phyloP scores from a whole-genome alignment of 2,888 invertebrate genomes.

The Philereme transversata region DNA sequence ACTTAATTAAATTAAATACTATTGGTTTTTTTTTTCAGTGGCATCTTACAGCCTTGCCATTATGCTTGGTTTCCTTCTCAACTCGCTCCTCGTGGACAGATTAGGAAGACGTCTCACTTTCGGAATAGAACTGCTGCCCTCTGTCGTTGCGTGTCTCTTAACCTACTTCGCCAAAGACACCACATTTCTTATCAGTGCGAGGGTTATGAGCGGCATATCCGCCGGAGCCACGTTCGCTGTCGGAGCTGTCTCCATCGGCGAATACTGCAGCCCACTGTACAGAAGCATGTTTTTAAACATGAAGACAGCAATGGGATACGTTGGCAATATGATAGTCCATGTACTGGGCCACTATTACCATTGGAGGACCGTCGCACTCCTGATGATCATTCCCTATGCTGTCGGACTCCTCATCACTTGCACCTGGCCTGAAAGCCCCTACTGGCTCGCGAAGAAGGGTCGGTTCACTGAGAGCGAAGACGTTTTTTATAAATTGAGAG shows the following conservation, averaged over 20 bases:
- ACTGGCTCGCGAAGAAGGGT: constrained; percentile 78
- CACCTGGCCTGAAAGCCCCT: constrained; percentile 38
- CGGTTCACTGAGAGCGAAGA: constrained; percentile 70
- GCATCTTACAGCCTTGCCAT: constrained; percentile 51
- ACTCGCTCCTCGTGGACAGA: constrained; percentile 54
- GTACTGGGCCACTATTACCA: constrained; percentile 46
- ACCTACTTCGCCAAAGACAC: constrained; percentile 51
- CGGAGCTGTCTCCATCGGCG: constrained; percentile 62
- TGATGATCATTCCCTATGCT: constrained; percentile 47
- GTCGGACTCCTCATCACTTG: constrained; percentile 54
- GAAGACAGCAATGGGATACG: constrained; percentile 56
- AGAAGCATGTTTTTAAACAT: constrained; percentile 63
- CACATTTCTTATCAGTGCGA: constrained; percentile 48
- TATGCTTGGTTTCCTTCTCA: constrained; percentile 51
- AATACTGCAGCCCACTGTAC: constrained; percentile 59
- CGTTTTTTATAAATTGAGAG: constrained; percentile 79
- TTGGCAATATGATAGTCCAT: constrained; percentile 55
- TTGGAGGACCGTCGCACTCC: constrained; percentile 55
- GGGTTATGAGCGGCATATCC: constrained; percentile 53
- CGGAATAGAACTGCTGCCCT: constrained; percentile 51
- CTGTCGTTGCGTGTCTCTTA: constrained; percentile 52
- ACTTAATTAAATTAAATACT: neutral
- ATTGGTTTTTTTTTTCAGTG: constrained; percentile 45
- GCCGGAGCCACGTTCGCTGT: constrained; percentile 49
- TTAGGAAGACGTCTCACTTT: constrained; percentile 54